phyloP scores from a whole-genome alignment of 2,888 invertebrate genomes.

The Stratiomys singularior region DNA sequence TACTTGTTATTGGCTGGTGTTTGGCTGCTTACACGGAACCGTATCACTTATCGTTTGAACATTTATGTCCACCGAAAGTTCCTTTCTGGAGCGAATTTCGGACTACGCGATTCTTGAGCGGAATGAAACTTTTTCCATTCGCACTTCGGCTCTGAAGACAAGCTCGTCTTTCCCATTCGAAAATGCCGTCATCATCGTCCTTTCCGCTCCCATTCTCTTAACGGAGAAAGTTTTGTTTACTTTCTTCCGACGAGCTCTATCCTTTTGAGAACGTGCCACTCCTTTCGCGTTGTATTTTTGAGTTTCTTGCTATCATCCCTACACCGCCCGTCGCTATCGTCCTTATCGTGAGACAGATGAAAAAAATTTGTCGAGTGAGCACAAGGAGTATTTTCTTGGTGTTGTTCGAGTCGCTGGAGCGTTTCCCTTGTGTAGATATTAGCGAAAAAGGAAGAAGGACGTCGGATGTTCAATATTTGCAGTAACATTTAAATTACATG shows the following conservation, averaged over 20 bases:
- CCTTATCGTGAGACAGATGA: neutral
- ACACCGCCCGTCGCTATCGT: neutral
- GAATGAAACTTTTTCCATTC: constrained; percentile 9
- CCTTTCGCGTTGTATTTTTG: neutral
- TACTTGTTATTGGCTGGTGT: neutral
- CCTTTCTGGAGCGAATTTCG: neutral
- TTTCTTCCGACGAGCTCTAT: constrained; percentile 19
- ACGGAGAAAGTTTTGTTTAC: constrained; percentile 29
- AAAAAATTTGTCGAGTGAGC: neutral
- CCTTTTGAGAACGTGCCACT: constrained; percentile 12
- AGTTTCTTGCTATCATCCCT: neutral
- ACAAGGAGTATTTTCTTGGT: neutral
- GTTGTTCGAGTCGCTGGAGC: neutral
- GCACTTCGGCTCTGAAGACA: constrained; percentile 15
- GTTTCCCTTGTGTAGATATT: neutral
- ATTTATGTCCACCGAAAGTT: neutral
- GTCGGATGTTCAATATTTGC: constrained; percentile 34
- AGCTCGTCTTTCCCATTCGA: constrained; percentile 31
- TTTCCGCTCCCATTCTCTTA: constrained; percentile 13
- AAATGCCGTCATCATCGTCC: constrained; percentile 32
- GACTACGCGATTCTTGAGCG: neutral
- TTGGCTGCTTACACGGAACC: neutral
- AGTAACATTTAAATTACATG: constrained; percentile 43
- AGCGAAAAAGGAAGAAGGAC: constrained; percentile 4
- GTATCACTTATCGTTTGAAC: neutral